Percentiles rank a stretch among this genome's conserved stretches.
Evolutionary conservation across 2,888 invertebrate species (phyloP).

Genomic region (Drosophila putrida): DNA sequence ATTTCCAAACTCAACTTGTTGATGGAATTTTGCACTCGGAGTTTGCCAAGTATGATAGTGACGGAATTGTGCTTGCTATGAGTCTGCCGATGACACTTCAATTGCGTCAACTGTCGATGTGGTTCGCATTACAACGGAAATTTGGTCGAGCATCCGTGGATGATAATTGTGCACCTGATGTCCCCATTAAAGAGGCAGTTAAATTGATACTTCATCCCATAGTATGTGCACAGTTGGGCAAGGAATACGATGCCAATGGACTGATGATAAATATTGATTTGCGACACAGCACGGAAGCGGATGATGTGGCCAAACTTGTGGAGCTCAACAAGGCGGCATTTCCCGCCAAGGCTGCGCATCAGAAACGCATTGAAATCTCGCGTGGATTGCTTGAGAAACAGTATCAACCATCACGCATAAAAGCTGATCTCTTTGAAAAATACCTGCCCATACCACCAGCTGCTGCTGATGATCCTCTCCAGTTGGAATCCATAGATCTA

Average conservation of each 20-base stretch:
- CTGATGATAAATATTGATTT: constrained; percentile 85
- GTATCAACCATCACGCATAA: constrained; percentile 86
- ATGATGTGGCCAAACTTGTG: constrained; percentile 87
- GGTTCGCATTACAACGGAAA: constrained; percentile 87
- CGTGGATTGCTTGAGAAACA: constrained; percentile 88
- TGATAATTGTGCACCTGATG: constrained; percentile 83
- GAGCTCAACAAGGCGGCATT: constrained; percentile 73
- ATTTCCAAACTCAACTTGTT: constrained; percentile 86
- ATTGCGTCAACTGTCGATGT: constrained; percentile 89
- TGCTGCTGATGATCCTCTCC: constrained; percentile 80
- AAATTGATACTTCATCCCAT: constrained; percentile 89
- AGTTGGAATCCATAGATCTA: constrained; percentile 74
- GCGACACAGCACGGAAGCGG: constrained; percentile 86
- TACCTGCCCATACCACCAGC: constrained; percentile 87
- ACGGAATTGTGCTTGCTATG: constrained; percentile 89
- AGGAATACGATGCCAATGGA: constrained; percentile 87
- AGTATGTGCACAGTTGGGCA: constrained; percentile 87
- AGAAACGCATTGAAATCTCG: constrained; percentile 86
- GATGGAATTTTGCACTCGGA: constrained; percentile 86
- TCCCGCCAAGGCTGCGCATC: constrained; percentile 60
- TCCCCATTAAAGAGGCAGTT: constrained; percentile 92
- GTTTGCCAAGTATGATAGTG: constrained; percentile 88
- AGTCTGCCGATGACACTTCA: constrained; percentile 90
- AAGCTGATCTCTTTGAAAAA: constrained; percentile 86
- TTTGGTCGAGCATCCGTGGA: constrained; percentile 86